Percentiles rank a stretch among this genome's conserved stretches.
phyloP scores from a whole-genome alignment of 2,113 vertebrate genomes.

The Megaceryle maxima region DNA sequence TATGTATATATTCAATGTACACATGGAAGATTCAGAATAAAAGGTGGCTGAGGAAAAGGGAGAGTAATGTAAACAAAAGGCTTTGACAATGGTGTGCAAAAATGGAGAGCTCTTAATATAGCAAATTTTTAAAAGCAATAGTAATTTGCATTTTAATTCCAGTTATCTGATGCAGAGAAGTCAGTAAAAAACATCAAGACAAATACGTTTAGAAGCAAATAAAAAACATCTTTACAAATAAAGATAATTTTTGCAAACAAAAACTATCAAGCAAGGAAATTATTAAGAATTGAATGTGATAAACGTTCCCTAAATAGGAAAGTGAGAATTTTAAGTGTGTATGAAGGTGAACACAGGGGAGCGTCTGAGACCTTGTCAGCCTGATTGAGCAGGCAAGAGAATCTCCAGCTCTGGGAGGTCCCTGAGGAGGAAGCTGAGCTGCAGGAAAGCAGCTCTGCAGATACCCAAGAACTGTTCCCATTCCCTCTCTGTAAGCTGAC shows the following conservation, averaged over 20 bases:
- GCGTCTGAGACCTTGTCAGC: neutral
- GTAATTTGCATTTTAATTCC: neutral
- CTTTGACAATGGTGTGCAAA: neutral
- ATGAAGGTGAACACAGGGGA: neutral
- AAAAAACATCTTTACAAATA: neutral
- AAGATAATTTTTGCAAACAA: neutral
- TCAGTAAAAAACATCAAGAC: neutral
- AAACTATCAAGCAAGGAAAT: neutral
- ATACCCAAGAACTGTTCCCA: accelerated
- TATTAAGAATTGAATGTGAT: neutral
- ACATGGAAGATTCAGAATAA: neutral
- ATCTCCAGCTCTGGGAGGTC: neutral
- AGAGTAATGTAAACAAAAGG: neutral
- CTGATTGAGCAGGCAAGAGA: neutral
- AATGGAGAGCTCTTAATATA: neutral
- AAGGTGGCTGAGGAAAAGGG: neutral
- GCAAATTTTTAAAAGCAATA: neutral
- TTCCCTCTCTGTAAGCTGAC: neutral
- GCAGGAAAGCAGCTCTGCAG: neutral
- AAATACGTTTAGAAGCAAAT: neutral
- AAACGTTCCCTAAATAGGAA: neutral
- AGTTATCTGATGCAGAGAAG: neutral
- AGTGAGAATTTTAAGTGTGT: neutral
- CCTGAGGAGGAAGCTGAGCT: neutral
- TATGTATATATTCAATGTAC: neutral